These are phyloP conservation scores for Patella ulyssiponensis DNA, from an alignment of 2,888 invertebrate genomes.

Conservation along the genomic window DNA sequence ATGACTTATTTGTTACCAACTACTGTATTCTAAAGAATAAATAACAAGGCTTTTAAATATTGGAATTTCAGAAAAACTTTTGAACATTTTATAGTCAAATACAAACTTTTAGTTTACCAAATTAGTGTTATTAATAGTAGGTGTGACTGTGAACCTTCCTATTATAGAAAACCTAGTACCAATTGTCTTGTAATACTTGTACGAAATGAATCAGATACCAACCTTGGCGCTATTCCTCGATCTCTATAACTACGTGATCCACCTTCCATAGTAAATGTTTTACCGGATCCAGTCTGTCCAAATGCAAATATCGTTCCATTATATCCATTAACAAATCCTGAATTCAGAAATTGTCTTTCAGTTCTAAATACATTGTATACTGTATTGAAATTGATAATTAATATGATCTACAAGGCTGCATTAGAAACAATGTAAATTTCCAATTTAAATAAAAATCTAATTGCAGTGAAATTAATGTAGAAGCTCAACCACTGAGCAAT, in stretches of 20 bases:
- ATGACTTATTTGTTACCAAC: too few species aligned
- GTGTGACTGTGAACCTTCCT: too few species aligned
- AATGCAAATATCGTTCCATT: conserved; percentile 71
- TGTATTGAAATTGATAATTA: background rate
- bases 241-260: conserved; percentile 55
- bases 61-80: too few species aligned
- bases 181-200: too few species aligned
- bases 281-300: conserved; percentile 70
- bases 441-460: too few species aligned
- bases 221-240: conserved; percentile 67
- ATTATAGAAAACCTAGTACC: too few species aligned
- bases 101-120: too few species aligned
- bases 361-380: background rate
- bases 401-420: background rate
- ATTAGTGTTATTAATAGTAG: too few species aligned
- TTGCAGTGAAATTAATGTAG: background rate
- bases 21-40: too few species aligned
- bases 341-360: conserved; percentile 10
- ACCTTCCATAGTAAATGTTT: conserved; percentile 69
- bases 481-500: background rate
- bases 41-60: too few species aligned
- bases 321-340: conserved; percentile 67
- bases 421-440: too few species aligned
- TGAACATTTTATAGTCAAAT: too few species aligned
- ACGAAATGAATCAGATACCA: conserved; percentile 6